Base-by-base conservation (phyloP, 2,888 invertebrate species). In the Oithona nana region DNA sequence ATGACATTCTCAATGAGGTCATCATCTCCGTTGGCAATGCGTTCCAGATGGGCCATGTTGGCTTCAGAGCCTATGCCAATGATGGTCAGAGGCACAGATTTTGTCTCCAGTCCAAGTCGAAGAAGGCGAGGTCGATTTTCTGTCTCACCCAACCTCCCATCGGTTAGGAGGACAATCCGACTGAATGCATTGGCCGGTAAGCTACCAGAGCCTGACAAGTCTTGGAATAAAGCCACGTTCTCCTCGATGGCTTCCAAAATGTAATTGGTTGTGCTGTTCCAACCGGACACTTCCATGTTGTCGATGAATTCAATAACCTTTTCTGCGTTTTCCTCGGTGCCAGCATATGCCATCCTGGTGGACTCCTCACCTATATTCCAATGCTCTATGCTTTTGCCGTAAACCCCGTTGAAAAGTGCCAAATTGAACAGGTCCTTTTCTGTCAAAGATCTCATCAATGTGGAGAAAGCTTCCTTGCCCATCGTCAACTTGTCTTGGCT, bases 41-140 rank as follows among this genome's bases (percentile, higher is more conserved):
- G 48, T 20, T 59, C 59, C 6, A 59, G 28, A 50, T 50, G 24
- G 2, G 24, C 59, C 59, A 59, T 59, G n/a, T 59, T 59, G 22
- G 59, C 59, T 16, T 59, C 59, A 50, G 50, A 59, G 24, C 59
- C 59, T 24, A 59, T 59, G 2, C 59, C 59, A 11, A 59, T 20
- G 26, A 29, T 29, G 1, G 50, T 11, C 16, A 59, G 48, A 1
- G 59, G 59, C n/a, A 59, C 24, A 1, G 22, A 31, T 11, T 24
- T 29, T 50, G 24, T 16, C 4, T 49, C 49, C 6, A n/a, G 59
- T 26, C 50, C 50, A 39, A 6, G 6, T 39, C 39, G 6, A 2
- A 24, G 13, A 24, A 26, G 48, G 11, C 50, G 50, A 26, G 28
- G 22, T 16, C 16, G 6, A 39, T 39, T 16, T 11, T 39, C 39